These are phyloP conservation scores for Andricus quercusramuli DNA, from an alignment of 2,888 invertebrate genomes.

Conservation along the genomic window DNA sequence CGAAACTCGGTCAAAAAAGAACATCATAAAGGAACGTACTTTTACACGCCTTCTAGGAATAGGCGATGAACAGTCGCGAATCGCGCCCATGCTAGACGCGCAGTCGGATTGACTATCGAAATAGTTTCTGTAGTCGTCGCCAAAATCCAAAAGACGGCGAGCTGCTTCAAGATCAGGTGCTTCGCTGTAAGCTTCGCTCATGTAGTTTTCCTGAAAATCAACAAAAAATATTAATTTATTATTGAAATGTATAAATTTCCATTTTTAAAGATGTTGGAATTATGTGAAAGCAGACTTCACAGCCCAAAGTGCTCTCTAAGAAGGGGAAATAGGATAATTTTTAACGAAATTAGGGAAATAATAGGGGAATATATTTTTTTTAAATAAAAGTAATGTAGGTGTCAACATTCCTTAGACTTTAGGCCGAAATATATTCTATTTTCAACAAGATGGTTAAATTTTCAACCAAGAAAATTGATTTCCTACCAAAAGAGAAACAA, in stretches of 20 bases:
- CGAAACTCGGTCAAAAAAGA: conserved; percentile 62
- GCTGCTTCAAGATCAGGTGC: conserved; percentile 92
- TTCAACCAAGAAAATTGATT: too few species aligned
- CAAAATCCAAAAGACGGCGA: conserved; percentile 89
- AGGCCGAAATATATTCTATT: too few species aligned
- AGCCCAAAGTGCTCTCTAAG: too few species aligned
- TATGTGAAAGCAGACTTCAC: too few species aligned
- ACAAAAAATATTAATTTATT: conserved; percentile 33
- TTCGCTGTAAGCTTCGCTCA: conserved; percentile 94
- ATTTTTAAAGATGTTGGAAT: background rate
- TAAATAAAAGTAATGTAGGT: too few species aligned
- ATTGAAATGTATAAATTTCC: background rate
- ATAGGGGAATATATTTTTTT: too few species aligned
- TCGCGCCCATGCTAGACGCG: conserved; percentile 88
- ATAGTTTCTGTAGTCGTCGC: conserved; percentile 94
- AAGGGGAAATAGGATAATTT: too few species aligned
- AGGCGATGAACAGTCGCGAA: conserved; percentile 79
- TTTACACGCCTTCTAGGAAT: conserved; percentile 72
- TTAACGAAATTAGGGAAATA: too few species aligned
- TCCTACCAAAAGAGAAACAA: too few species aligned
- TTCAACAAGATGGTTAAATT: too few species aligned
- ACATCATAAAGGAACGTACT: conserved; percentile 69
- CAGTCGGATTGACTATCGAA: conserved; percentile 94
- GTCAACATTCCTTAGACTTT: too few species aligned
- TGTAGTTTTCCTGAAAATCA: conserved; percentile 89